Evolutionary conservation across 1,140 invertebrate genomes (phyloP), one percentile per base, ranked within the genome.

Genomic region (Saccostrea cuccullata): DNA sequence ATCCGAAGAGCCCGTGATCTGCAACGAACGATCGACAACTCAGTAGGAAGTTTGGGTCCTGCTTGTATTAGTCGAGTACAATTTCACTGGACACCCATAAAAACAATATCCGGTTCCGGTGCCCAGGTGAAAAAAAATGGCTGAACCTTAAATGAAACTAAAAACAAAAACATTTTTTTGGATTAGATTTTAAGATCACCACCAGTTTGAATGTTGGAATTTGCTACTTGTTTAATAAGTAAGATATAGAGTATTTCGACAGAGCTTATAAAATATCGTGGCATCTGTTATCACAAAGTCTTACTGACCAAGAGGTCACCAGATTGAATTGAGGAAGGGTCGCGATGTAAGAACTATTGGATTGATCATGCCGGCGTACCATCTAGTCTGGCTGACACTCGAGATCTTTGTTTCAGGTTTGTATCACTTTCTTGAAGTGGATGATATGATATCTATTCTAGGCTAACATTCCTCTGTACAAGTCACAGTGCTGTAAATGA

Each of bases 351-450:
- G 26, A 30, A 36, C 23, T 36, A 6, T 3, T 77, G 70, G 70
- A 77, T 15, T 77, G 70, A 77, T 77, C 26, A 77, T 26, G 70
- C 70, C 70, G 70, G 23, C 26, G 70, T 77, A 77, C 70, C 70
- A 77, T 17, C 70, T 15, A 77, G 70, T 77, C 70, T 77, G 70
- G 70, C 70, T 77, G 15, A 77, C 26, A 77, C 70, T 77, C 15
- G 70, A 30, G 70, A 26, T 77, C 26, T 30, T 77, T 30, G 26
- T 77, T 4, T 77, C 23, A 36, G 23, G 70, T 77, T 77, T 77
- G 70, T 77, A 12, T 9, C 12, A 36, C 11, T 36, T 64, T 64
- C 5, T 17, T 64, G 17, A 20, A 47, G 5, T 47, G 5, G 47
- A 9, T 47, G 47, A 47, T 47, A 9, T 47, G 6, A 47, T 47